These are phyloP conservation scores for Corvus moneduloides DNA, from an alignment of 2,113 vertebrate species.

Conservation along the genomic window DNA sequence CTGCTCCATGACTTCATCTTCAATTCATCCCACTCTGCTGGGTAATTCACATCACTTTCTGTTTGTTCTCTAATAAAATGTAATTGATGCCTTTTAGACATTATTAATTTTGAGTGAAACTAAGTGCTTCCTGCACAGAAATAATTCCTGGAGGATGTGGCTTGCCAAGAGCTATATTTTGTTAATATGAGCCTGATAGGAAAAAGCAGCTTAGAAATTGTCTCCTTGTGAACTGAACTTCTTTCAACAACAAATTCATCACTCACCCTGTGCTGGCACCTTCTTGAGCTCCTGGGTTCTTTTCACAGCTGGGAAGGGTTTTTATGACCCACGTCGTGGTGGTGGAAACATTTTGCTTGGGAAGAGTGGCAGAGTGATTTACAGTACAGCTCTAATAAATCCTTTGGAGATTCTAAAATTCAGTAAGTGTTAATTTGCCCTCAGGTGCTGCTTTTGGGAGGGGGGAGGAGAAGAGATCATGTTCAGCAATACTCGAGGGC, in stretches of 20 bases:
- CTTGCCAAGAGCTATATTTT: not conserved
- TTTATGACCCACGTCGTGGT: accelerated
- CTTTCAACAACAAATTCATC: not conserved
- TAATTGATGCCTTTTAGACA: not conserved
- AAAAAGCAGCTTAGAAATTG: not conserved
- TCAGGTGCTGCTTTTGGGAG: not conserved
- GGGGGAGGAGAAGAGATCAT: accelerated
- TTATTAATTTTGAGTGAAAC: conserved; percentile 24
- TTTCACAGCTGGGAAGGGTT: not conserved
- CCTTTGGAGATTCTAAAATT: not conserved
- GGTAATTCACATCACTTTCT: not conserved
- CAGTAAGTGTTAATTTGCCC: not conserved
- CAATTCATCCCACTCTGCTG: not conserved
- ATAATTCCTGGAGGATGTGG: not conserved
- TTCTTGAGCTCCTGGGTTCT: not conserved
- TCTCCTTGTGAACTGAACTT: not conserved
- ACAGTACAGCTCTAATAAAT: not conserved
- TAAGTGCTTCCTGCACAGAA: not conserved
- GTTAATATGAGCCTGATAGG: not conserved
- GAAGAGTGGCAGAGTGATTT: not conserved
- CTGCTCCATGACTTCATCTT: not conserved
- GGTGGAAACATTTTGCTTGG: not conserved
- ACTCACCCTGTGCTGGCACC: not conserved
- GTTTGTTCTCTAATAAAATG: not conserved
- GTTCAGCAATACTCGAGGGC: accelerated